Conservation (phyloP, 2,797 vertebrate species). For the Yasuhikotakia modesta region DNA sequence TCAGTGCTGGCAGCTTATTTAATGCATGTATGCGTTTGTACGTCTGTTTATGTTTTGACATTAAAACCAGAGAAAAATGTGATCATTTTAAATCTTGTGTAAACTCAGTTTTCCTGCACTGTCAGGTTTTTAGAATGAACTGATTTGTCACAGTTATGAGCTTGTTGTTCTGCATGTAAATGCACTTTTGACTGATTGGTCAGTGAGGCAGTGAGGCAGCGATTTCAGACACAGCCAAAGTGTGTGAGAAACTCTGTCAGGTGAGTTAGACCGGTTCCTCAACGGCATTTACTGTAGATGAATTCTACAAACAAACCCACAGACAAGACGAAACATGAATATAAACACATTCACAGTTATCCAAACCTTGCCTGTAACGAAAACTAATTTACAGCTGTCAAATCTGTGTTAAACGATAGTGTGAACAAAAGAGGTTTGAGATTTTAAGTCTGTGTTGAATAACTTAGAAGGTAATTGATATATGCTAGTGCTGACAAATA, state of each 20-base stretch:
- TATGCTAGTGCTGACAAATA: no score
- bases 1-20: neutral
- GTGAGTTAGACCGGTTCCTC: constrained; percentile 1
- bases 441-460: no score
- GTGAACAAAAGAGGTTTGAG: no score
- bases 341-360: no score
- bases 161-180: neutral
- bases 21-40: neutral
- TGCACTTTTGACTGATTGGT: constrained; percentile 16
- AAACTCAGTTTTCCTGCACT: neutral
- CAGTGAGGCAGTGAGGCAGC: neutral
- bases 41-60: neutral
- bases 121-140: neutral
- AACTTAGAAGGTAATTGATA: no score
- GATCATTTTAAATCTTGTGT: neutral
- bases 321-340: neutral
- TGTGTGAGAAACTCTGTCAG: constrained; percentile 6
- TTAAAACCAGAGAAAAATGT: neutral
- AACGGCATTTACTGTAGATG: constrained; percentile 18
- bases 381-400: no score
- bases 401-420: no score
- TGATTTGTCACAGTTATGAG: neutral
- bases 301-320: constrained; percentile 18
- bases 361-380: no score
- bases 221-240: neutral